Conservation (phyloP, 2,888 invertebrate genomes). For the Cephonodes hylas region DNA sequence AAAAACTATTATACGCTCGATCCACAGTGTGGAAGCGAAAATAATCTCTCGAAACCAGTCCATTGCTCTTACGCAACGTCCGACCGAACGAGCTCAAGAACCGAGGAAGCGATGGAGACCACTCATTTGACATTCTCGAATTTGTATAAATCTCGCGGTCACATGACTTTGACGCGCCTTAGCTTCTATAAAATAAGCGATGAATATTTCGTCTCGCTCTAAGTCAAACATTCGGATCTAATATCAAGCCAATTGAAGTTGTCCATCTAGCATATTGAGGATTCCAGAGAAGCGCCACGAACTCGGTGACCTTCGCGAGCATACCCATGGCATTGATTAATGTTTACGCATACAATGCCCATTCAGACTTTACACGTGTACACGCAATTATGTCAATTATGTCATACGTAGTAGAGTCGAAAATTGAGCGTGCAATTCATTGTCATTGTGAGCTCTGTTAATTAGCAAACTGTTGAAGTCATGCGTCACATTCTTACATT, state of each 20-base stretch:
- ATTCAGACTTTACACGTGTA: constrained; percentile 47
- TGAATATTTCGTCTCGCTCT: constrained; percentile 25
- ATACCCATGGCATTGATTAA: constrained; percentile 74
- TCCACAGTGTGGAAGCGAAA: constrained; percentile 32
- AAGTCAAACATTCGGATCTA: constrained; percentile 20
- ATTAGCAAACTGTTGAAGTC: constrained; percentile 65
- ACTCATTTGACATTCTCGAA: constrained; percentile 25
- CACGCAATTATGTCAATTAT: constrained; percentile 44
- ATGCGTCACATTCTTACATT: constrained; percentile 57
- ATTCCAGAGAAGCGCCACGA: constrained; percentile 50
- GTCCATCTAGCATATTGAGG: constrained; percentile 34
- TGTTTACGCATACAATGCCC: constrained; percentile 71
- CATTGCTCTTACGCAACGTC: constrained; percentile 38
- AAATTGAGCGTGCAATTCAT: constrained; percentile 35
- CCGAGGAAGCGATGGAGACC: constrained; percentile 34
- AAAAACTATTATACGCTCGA: constrained; percentile 47
- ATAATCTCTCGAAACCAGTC: constrained; percentile 26
- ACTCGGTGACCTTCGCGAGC: constrained; percentile 60
- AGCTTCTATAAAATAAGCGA: constrained; percentile 30
- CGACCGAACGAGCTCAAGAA: constrained; percentile 15
- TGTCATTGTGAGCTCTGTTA: constrained; percentile 58
- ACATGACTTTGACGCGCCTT: constrained; percentile 44
- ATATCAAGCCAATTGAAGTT: constrained; percentile 25
- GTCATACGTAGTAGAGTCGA: constrained; percentile 42
- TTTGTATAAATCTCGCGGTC: constrained; percentile 32